Percentiles rank a stretch among this genome's conserved stretches.
Evolutionary conservation across 2,113 vertebrate species (phyloP).

Genomic region (Plectropomus leopardus): DNA sequence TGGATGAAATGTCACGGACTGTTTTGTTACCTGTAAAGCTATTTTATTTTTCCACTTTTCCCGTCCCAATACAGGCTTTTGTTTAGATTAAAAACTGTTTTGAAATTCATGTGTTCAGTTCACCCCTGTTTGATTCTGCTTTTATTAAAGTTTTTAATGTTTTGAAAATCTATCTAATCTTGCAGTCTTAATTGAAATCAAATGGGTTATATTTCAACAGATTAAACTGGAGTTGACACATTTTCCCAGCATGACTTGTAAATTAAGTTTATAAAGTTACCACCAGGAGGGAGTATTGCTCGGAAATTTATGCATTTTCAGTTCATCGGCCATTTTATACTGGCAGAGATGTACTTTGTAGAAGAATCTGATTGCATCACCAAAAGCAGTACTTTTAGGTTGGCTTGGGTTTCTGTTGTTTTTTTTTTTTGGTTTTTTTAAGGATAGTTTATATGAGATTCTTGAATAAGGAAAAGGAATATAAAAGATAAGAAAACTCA

Average conservation of each 20-base stretch:
- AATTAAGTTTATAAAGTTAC: slow-evolving; percentile 1
- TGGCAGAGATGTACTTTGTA: too few relatives aligned
- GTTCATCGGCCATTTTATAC: slow-evolving; percentile 68
- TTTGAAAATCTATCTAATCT: slow-evolving; percentile 72
- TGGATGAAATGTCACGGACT: slow-evolving; percentile 53
- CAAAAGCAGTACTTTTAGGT: too few relatives aligned
- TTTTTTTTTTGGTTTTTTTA: not conserved
- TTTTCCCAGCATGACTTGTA: not conserved
- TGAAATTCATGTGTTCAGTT: slow-evolving; percentile 73
- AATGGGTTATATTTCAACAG: not conserved
- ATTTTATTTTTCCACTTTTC: slow-evolving; percentile 23
- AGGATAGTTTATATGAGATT: too few relatives aligned
- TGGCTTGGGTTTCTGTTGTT: too few relatives aligned
- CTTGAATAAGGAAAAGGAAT: too few relatives aligned
- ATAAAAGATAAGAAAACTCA: not conserved
- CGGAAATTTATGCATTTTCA: not conserved
- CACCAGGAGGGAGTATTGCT: slow-evolving; percentile 49
- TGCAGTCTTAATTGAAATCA: slow-evolving; percentile 37
- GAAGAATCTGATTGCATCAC: not conserved
- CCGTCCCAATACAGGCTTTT: slow-evolving; percentile 73
- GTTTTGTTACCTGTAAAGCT: slow-evolving; percentile 52
- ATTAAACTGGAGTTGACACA: not conserved
- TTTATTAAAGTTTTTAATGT: slow-evolving; percentile 86
- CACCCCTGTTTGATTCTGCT: slow-evolving; percentile 76
- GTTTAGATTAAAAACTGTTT: slow-evolving; percentile 68